phyloP scores from a whole-genome alignment of 2,888 invertebrate genomes.

The Cephus spinipes region DNA sequence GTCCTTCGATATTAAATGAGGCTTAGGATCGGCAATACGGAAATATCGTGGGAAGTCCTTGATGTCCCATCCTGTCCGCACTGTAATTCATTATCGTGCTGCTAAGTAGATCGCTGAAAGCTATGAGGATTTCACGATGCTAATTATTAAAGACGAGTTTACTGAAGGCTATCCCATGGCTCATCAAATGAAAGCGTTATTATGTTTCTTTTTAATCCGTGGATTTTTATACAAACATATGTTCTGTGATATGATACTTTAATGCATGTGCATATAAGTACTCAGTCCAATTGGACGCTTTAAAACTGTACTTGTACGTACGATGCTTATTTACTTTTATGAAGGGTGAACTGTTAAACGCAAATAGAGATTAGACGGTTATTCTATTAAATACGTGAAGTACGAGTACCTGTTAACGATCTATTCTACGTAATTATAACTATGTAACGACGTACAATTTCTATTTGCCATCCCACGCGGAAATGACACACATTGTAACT shows the following conservation, averaged over 20 bases:
- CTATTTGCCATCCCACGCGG: constrained; percentile 36
- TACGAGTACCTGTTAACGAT: background rate
- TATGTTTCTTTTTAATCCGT: background rate
- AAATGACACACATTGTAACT: constrained; percentile 33
- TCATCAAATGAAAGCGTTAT: background rate
- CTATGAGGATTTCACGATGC: background rate
- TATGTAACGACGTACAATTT: background rate
- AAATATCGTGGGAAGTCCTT: background rate
- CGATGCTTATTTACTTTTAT: background rate
- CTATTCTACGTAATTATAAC: background rate
- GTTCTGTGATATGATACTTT: background rate
- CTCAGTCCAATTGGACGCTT: background rate
- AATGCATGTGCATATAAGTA: background rate
- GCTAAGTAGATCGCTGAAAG: background rate
- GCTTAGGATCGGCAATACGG: background rate
- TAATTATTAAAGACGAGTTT: background rate
- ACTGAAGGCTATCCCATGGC: background rate
- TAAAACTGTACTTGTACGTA: background rate
- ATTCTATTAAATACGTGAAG: background rate
- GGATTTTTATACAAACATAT: background rate
- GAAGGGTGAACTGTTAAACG: background rate
- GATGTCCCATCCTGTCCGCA: background rate
- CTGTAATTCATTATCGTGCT: background rate
- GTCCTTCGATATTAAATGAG: background rate
- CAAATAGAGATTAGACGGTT: background rate